Percentiles rank a stretch among this genome's conserved stretches.
phyloP scores from a whole-genome alignment of 2,797 vertebrate species.

The Crenuchus spilurus region DNA sequence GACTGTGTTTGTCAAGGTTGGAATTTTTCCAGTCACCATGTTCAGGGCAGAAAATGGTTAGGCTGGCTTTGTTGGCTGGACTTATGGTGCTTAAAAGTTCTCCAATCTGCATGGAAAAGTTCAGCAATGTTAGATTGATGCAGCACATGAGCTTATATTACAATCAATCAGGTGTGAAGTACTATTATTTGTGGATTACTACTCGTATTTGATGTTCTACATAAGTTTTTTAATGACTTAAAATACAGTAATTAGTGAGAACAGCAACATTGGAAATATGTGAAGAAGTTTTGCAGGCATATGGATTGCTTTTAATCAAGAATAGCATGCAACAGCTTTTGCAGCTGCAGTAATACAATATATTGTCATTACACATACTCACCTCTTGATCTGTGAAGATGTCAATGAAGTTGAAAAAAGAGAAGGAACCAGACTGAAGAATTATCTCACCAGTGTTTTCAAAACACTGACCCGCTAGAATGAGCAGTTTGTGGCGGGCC shows the following conservation, averaged over 20 bases:
- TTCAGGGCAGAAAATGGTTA: slow-evolving; percentile 93
- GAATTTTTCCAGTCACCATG: slow-evolving; percentile 98
- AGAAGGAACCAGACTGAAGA: slow-evolving; percentile 96
- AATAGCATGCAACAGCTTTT: too few relatives aligned
- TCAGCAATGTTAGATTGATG: not conserved
- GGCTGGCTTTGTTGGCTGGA: slow-evolving; percentile 94
- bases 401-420: slow-evolving; percentile 96
- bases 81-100: slow-evolving; percentile 95
- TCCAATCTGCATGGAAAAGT: slow-evolving; percentile 83
- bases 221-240: too few relatives aligned
- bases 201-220: too few relatives aligned
- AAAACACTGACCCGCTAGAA: slow-evolving; percentile 93
- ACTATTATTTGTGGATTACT: not conserved
- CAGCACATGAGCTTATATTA: not conserved
- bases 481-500: slow-evolving; percentile 92
- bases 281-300: too few relatives aligned
- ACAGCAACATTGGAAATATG: too few relatives aligned
- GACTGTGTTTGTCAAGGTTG: slow-evolving; percentile 95
- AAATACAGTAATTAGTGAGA: too few relatives aligned
- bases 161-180: not conserved
- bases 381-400: slow-evolving; percentile 99
- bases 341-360: too few relatives aligned
- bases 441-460: slow-evolving; percentile 96
- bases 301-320: too few relatives aligned
- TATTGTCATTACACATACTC: slow-evolving; percentile 40